Evolutionary conservation across 1,140 invertebrate species (phyloP), one percentile per base, ranked within the genome.

Genomic region (Ostrea denselamellosa): DNA sequence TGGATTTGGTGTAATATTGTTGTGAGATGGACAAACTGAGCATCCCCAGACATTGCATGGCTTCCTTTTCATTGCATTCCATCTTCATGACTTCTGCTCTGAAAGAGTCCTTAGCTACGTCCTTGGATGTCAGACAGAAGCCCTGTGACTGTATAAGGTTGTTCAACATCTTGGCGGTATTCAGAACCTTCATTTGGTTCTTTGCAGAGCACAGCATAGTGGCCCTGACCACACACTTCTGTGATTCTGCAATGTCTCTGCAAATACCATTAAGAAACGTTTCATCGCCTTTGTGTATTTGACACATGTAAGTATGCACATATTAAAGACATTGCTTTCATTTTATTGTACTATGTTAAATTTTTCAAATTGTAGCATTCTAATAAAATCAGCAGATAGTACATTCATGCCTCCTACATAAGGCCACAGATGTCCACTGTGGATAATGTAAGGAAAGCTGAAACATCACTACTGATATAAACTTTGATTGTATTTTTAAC

Each of bases 21-120:
- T 65, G 53, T 8, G 81, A 58, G 12, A 89, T 86, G 22, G 88
- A 28, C 19, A 81, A 54, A 86, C 85, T 81, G 25, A 89, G 68
- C 51, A 77, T 62, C 56, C 88, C 82, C 58, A 89, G 81, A 89
- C 88, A 89, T n/a, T 85, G 83, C 56, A 82, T 62, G 19, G 88
- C 88, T 28, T 85, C 86, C 10, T 77, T 25, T 34, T 58, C 53
- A 22, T 84, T 34, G 56, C 86, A 87, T 14, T n/a, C 53, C 85
- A 82, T 81, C 65, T 19, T 81, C 51, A 52, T 86, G 34, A 81
- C 85, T 44, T 65, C 56, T 34, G 19, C 25, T 17, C 14, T 58
- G 14, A 52, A 58, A 28, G 52, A 44, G 28, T 82, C 86, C 77
- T 54, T 83, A 22, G 54, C 71, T 22, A 14, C 44, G n/a, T 71